Percentiles rank a stretch among this genome's conserved stretches.
phyloP scores from a whole-genome alignment of 2,888 invertebrate genomes.

The Drosophila kokeensis region DNA sequence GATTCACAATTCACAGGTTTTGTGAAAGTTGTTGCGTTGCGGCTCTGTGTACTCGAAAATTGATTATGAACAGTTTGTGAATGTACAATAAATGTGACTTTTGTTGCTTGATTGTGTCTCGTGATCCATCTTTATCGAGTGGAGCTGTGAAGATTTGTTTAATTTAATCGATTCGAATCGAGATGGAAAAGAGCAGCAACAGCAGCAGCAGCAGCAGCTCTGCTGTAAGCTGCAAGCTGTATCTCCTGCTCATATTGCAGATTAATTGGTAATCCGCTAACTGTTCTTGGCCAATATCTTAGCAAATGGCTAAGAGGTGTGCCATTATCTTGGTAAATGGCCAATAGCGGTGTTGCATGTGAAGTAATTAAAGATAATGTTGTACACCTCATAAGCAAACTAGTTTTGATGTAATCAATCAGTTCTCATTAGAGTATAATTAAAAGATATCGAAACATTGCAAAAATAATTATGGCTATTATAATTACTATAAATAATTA shows the following conservation, averaged over 20 bases:
- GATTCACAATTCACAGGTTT: conserved; percentile 44
- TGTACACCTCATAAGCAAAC: conserved; percentile 1
- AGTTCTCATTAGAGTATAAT: background rate
- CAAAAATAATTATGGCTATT: background rate
- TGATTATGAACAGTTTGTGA: conserved; percentile 73
- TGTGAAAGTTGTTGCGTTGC: conserved; percentile 66
- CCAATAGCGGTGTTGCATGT: background rate
- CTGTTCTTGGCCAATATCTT: conserved; percentile 17
- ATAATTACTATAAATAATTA: background rate
- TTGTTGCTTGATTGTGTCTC: conserved; percentile 19
- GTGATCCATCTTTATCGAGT: conserved; percentile 27
- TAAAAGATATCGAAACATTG: background rate
- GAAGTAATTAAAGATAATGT: background rate
- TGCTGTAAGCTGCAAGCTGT: background rate
- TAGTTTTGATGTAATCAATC: background rate
- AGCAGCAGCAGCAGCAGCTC: conserved; percentile 1
- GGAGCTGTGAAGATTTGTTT: conserved; percentile 29
- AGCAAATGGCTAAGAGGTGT: conserved; percentile 5
- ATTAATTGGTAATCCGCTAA: conserved; percentile 5
- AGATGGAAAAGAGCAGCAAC: conserved; percentile 9
- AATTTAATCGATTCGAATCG: conserved; percentile 46
- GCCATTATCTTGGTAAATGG: background rate
- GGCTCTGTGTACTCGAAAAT: conserved; percentile 63
- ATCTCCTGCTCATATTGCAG: background rate
- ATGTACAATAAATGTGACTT: conserved; percentile 39